A percentile compares a stretch with the other conserved stretches of the same genome.
Conservation (phyloP, 2,113 vertebrate species). For the Heliornis fulica region DNA sequence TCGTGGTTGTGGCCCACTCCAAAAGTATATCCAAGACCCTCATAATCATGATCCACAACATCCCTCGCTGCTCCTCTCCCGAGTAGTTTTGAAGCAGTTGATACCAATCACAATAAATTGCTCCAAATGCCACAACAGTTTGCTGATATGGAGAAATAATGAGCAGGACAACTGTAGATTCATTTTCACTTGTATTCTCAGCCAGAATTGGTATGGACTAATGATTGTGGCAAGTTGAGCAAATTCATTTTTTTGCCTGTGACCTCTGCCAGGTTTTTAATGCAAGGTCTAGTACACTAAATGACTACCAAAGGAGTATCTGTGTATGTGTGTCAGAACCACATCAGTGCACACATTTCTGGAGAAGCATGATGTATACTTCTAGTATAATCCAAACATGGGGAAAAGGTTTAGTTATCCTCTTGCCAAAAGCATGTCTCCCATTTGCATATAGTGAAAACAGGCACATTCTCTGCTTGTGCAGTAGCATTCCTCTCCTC, state of each 20-base stretch:
- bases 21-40: not conserved
- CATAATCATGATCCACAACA: not conserved
- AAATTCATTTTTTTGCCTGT: conserved; percentile 36
- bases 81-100: not conserved
- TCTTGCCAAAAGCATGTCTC: not conserved
- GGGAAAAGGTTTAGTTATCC: not conserved
- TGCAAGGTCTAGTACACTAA: not conserved
- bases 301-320: not conserved
- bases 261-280: conserved; percentile 45
- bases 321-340: fast-evolving
- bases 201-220: conserved; percentile 16
- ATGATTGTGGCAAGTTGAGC: not conserved
- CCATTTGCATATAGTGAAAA: not conserved
- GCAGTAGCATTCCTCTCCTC: not conserved
- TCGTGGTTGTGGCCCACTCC: not conserved
- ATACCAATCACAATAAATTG: not conserved
- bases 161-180: conserved; percentile 1
- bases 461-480: not conserved
- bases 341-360: not conserved
- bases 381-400: not conserved
- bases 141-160: conserved; percentile 32
- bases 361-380: not conserved
- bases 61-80: not conserved
- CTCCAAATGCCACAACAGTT: conserved; percentile 2
- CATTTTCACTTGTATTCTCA: conserved; percentile 8